phyloP scores from a whole-genome alignment of 2,797 vertebrate species.

The Fratercula arctica region DNA sequence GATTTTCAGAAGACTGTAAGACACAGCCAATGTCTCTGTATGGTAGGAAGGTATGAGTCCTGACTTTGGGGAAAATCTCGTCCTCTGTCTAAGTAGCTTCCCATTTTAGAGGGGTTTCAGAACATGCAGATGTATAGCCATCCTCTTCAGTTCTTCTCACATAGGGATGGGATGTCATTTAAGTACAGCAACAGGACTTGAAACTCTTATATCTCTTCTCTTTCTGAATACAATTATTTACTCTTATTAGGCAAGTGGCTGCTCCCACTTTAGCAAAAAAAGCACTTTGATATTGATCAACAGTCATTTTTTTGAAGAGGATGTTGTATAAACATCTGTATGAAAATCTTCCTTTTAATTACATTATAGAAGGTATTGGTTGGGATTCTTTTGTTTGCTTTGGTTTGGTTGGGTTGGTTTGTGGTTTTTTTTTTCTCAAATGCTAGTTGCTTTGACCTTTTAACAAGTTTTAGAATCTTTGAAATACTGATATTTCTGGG shows the following conservation, averaged over 20 bases:
- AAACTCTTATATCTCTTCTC: background rate
- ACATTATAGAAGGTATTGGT: background rate
- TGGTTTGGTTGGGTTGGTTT: background rate
- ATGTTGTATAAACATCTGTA: background rate
- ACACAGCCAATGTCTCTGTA: background rate
- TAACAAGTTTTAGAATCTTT: background rate
- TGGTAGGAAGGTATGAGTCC: fast-evolving
- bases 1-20: background rate
- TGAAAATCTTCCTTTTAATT: background rate
- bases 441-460: background rate
- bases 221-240: background rate
- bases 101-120: background rate
- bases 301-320: background rate
- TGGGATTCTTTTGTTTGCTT: background rate
- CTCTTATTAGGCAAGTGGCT: background rate
- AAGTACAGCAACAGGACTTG: background rate
- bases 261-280: background rate
- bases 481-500: background rate
- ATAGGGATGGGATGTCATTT: background rate
- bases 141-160: background rate
- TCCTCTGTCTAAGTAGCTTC: background rate
- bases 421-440: background rate
- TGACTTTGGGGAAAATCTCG: background rate
- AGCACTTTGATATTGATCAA: background rate
- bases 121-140: background rate